phyloP scores from a whole-genome alignment of 2,113 vertebrate genomes.

The Nyctibius bracteatus region DNA sequence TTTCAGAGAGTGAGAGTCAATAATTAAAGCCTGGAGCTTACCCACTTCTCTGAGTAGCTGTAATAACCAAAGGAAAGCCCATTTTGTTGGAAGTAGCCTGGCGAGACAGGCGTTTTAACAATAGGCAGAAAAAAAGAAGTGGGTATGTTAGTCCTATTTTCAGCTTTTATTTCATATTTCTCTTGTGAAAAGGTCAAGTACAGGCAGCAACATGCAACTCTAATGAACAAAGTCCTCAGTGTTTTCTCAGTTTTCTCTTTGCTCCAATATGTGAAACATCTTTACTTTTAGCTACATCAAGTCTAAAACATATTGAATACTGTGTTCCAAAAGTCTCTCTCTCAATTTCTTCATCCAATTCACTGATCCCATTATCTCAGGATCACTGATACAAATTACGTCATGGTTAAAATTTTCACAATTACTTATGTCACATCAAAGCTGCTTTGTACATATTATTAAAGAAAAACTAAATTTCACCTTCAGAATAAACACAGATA shows the following conservation, averaged over 20 bases:
- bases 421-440: neutral
- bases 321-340: neutral
- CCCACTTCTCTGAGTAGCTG: conserved; percentile 34
- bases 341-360: neutral
- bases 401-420: neutral
- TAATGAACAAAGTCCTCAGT: neutral
- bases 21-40: conserved; percentile 64
- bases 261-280: neutral
- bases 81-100: conserved; percentile 38
- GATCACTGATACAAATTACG: neutral
- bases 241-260: conserved; percentile 1
- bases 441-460: neutral
- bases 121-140: neutral
- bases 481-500: neutral
- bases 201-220: conserved; percentile 17
- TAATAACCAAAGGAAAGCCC: conserved; percentile 48
- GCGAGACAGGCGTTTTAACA: conserved; percentile 43
- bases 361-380: neutral
- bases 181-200: conserved; percentile 41
- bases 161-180: conserved; percentile 37
- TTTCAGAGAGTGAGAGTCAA: conserved; percentile 46
- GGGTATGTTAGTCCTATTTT: conserved; percentile 6
- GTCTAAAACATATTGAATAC: neutral
- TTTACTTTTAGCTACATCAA: neutral
- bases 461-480: neutral